A percentile compares a stretch with the other conserved stretches of the same genome.
Evolutionary conservation across 1,140 invertebrate genomes (phyloP).

Genomic region (Drosophila truncata): DNA sequence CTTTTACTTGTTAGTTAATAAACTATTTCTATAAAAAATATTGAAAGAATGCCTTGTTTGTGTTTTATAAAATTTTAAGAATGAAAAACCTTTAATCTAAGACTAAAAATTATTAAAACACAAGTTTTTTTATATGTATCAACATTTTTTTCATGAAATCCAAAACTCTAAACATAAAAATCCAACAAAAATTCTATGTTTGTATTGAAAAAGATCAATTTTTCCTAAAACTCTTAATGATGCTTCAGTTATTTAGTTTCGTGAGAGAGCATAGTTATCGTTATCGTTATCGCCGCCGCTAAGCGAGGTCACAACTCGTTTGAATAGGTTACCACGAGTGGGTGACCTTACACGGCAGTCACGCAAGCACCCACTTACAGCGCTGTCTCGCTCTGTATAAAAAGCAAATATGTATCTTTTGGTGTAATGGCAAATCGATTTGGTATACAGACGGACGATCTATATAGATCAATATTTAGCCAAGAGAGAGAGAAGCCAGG

Average conservation of each 20-base stretch:
- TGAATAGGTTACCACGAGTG: constrained; percentile 34
- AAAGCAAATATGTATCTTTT: not conserved
- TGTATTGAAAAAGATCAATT: not conserved
- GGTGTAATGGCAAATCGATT: constrained; percentile 34
- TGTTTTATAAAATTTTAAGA: too few species aligned
- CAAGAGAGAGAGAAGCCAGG: constrained; percentile 28
- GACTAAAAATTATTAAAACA: too few species aligned
- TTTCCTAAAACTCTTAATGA: constrained; percentile 15
- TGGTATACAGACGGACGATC: constrained; percentile 1
- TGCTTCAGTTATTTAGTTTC: constrained; percentile 16
- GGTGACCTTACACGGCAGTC: constrained; percentile 43
- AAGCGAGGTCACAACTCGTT: constrained; percentile 41
- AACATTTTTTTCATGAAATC: too few species aligned
- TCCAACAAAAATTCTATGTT: too few species aligned
- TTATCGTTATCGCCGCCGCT: constrained; percentile 41
- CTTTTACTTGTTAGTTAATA: not conserved
- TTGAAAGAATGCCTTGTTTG: too few species aligned
- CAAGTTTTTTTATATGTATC: too few species aligned
- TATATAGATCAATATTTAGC: constrained; percentile 63
- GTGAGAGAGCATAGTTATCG: constrained; percentile 53
- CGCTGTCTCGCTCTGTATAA: not conserved
- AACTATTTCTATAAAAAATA: too few species aligned
- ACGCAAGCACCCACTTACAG: constrained; percentile 44
- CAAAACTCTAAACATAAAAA: too few species aligned
- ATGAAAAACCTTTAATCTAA: too few species aligned